phyloP scores from a whole-genome alignment of 1,140 invertebrate genomes.

The Halesus radiatus region DNA sequence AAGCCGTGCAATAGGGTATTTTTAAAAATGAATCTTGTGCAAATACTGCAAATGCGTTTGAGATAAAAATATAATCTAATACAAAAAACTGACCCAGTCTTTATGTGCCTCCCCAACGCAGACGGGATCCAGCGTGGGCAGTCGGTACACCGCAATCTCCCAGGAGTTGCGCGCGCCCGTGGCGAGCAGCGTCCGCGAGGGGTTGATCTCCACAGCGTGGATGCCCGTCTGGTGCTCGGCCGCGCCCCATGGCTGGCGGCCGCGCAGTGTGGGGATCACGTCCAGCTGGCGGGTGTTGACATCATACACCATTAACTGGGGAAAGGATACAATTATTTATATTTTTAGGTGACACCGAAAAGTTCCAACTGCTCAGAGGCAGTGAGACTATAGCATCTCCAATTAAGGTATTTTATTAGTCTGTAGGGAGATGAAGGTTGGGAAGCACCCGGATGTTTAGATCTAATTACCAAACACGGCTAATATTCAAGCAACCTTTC shows the following conservation, averaged over 20 bases:
- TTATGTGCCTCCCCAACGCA: conserved; percentile 96
- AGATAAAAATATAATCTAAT: too few species aligned
- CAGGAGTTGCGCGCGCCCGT: conserved; percentile 93
- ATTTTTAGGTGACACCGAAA: too few species aligned
- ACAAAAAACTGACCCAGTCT: conserved; percentile 81
- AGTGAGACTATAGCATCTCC: too few species aligned
- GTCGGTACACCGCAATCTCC: conserved; percentile 92
- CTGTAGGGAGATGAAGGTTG: too few species aligned
- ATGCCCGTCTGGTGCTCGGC: conserved; percentile 88
- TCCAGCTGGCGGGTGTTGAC: conserved; percentile 83
- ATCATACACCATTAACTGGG: conserved; percentile 87
- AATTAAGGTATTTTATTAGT: too few species aligned
- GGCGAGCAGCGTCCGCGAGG: conserved; percentile 90
- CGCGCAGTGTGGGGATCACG: conserved; percentile 87
- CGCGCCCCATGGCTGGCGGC: conserved; percentile 71
- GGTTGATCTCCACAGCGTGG: conserved; percentile 94
- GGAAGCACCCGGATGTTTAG: too few species aligned
- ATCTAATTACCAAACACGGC: too few species aligned
- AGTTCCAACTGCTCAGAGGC: too few species aligned
- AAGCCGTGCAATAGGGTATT: too few species aligned
- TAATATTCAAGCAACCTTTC: too few species aligned
- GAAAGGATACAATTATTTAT: neutral
- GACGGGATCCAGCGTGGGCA: conserved; percentile 94
- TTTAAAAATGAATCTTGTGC: too few species aligned
- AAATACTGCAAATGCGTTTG: too few species aligned